Conservation (phyloP, 2,113 vertebrate genomes). For the Phylloscopus trochilus region DNA sequence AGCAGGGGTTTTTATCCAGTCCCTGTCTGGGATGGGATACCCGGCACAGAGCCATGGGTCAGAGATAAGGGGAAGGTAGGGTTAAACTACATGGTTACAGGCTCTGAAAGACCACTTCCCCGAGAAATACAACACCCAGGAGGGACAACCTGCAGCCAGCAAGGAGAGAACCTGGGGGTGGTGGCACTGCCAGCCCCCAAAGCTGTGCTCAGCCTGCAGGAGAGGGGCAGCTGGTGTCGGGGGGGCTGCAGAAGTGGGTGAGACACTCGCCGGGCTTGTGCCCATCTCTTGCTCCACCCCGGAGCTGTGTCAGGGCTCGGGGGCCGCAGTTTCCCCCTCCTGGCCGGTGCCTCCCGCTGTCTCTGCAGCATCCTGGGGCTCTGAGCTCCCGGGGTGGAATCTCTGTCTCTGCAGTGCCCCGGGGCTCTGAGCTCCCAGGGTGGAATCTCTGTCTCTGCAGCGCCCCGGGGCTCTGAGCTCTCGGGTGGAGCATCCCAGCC, state of each 20-base stretch:
- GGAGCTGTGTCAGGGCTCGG: accelerated
- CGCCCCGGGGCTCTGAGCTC: not conserved
- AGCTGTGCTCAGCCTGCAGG: not conserved
- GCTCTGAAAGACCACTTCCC: too few species aligned
- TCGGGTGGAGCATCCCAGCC: accelerated
- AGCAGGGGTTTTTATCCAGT: too few species aligned
- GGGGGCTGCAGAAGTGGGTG: not conserved
- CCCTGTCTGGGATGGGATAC: too few species aligned
- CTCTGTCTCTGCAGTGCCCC: too few species aligned
- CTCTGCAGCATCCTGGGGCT: not conserved
- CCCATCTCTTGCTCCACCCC: not conserved
- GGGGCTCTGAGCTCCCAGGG: too few species aligned
- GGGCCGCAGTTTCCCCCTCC: accelerated
- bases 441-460: not conserved
- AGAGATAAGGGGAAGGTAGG: too few species aligned
- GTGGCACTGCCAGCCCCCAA: accelerated
- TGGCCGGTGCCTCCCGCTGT: accelerated
- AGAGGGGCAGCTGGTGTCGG: accelerated
- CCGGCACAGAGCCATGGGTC: too few species aligned
- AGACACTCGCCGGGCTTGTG: accelerated
- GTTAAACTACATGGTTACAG: too few species aligned
- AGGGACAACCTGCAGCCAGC: not conserved
- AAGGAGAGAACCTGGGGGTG: not conserved
- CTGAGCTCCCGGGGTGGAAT: not conserved
- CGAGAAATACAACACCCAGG: too few species aligned